phyloP scores from a whole-genome alignment of 2,888 invertebrate species.

The Temnothorax unifasciatus region DNA sequence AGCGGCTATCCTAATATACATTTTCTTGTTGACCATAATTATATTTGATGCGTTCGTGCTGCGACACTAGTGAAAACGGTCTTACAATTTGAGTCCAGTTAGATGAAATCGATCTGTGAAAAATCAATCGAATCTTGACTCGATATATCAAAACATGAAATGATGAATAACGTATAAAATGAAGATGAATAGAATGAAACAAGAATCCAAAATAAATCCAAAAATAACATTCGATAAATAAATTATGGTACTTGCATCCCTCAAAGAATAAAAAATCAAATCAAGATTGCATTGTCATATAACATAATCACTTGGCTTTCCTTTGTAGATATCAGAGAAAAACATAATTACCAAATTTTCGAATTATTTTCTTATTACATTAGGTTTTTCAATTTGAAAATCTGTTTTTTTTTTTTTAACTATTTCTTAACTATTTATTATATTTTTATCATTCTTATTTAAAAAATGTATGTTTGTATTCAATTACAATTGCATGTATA shows the following conservation, averaged over 20 bases:
- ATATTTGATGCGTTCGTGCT: not conserved
- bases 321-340: too few species aligned
- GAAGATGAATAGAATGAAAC: too few species aligned
- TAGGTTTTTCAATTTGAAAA: not conserved
- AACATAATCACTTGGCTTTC: too few species aligned
- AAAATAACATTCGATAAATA: too few species aligned
- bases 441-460: not conserved
- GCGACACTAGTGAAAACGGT: not conserved
- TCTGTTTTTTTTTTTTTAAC: not conserved
- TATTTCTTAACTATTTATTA: not conserved
- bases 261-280: too few species aligned
- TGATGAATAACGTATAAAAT: not conserved
- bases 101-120: not conserved
- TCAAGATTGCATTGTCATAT: too few species aligned
- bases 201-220: too few species aligned
- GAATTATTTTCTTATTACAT: too few species aligned
- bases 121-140: not conserved
- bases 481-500: not conserved
- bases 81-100: not conserved
- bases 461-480: not conserved
- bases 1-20: not conserved
- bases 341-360: too few species aligned
- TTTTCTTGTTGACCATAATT: slow-evolving; percentile 16
- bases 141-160: not conserved
- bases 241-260: too few species aligned